phyloP scores from a whole-genome alignment of 2,888 invertebrate species.

The Abrostola triplasia region DNA sequence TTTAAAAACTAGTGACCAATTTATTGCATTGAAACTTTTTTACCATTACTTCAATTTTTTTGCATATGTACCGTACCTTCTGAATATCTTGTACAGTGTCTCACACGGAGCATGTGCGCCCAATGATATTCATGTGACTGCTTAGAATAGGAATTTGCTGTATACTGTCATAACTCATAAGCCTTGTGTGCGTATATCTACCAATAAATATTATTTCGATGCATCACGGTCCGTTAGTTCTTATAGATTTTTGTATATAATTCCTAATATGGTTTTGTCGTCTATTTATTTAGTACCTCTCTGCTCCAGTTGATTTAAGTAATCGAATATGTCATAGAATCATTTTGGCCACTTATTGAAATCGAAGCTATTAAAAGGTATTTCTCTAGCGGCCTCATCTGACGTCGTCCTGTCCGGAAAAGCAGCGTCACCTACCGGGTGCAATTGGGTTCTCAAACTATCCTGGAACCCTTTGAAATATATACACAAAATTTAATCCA shows the following conservation, averaged over 20 bases:
- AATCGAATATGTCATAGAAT: no score
- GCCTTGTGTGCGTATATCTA: slow-evolving; percentile 3
- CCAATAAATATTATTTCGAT: slow-evolving; percentile 29
- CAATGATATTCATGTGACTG: slow-evolving; percentile 44
- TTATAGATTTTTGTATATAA: slow-evolving; percentile 17
- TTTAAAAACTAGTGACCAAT: no score
- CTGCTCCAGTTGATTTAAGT: no score
- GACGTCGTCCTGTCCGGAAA: no score
- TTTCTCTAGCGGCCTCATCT: no score
- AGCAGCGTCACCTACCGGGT: no score
- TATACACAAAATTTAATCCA: no score
- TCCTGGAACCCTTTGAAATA: no score
- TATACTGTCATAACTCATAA: slow-evolving; percentile 24
- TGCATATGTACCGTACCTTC: slow-evolving; percentile 9
- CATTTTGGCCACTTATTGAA: no score
- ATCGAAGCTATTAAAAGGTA: no score
- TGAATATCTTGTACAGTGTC: not conserved
- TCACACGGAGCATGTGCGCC: slow-evolving; percentile 31
- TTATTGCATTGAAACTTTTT: not conserved
- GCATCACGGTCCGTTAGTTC: slow-evolving; percentile 18
- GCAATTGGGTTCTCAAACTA: no score
- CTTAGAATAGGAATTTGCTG: slow-evolving; percentile 38
- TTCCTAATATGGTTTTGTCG: not conserved
- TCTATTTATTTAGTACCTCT: not conserved
- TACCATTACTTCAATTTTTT: not conserved